Evolutionary conservation across 2,113 vertebrate genomes (phyloP).

Genomic region (Grus americana): DNA sequence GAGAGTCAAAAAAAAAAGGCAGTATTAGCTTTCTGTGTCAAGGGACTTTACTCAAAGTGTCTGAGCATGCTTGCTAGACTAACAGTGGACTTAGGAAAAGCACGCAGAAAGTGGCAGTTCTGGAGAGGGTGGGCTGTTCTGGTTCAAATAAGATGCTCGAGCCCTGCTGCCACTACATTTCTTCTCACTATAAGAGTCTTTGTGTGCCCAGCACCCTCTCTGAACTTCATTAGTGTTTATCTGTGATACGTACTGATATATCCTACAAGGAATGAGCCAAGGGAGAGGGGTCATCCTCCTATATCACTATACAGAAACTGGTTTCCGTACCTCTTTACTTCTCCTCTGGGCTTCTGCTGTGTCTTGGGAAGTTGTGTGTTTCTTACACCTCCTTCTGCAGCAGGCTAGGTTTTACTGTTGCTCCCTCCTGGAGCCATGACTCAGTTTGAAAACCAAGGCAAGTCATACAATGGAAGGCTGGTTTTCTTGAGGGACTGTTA

Average conservation of each 20-base stretch:
- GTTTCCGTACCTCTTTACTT: background rate
- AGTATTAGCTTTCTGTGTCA: background rate
- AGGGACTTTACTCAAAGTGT: background rate
- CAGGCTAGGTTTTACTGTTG: background rate
- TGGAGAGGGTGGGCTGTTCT: background rate
- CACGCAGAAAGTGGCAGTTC: background rate
- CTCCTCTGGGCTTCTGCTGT: background rate
- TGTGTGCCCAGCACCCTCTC: background rate
- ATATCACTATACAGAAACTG: background rate
- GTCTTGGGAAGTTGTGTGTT: background rate
- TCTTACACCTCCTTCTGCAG: background rate
- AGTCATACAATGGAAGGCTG: background rate
- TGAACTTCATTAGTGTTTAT: background rate
- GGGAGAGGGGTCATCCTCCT: background rate
- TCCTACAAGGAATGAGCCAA: background rate
- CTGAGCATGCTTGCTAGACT: background rate
- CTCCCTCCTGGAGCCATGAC: background rate
- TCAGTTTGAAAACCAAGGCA: background rate
- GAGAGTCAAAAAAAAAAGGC: background rate
- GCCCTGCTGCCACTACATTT: rapidly evolving
- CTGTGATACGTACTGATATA: background rate
- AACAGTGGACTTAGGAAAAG: background rate
- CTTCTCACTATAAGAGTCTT: background rate
- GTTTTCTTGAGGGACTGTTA: background rate
- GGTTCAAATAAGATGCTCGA: background rate